Evolutionary conservation across 2,113 vertebrate genomes (phyloP).

Genomic region (Colaptes auratus): DNA sequence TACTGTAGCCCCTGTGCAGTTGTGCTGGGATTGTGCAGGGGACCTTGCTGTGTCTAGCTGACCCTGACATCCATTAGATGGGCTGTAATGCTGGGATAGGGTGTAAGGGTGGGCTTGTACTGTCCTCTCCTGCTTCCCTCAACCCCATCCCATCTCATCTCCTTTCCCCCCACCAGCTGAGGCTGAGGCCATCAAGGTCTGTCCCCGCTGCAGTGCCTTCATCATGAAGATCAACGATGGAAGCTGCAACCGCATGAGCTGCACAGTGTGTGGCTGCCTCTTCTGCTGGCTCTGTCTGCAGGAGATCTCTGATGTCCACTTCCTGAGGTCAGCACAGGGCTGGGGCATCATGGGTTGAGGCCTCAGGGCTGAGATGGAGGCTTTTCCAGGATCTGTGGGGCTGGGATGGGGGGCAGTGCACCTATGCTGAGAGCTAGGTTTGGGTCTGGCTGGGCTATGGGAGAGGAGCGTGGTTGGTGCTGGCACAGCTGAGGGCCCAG

Average conservation of each 20-base stretch:
- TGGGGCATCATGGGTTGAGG: fast-evolving
- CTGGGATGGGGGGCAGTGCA: background rate
- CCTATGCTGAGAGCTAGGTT: too few species aligned
- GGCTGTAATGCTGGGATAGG: background rate
- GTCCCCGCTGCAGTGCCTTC: slow-evolving; percentile 87
- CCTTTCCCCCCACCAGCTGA: background rate
- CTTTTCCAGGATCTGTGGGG: background rate
- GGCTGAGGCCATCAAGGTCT: slow-evolving; percentile 81
- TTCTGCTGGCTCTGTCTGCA: slow-evolving; percentile 91
- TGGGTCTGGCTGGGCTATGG: background rate
- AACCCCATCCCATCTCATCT: background rate
- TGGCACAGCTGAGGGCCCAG: background rate
- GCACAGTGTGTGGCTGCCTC: slow-evolving; percentile 88
- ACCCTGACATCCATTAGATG: fast-evolving
- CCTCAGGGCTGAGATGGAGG: background rate
- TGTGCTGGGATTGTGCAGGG: background rate
- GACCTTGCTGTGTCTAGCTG: background rate
- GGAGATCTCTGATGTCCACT: slow-evolving; percentile 90
- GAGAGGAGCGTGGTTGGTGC: background rate
- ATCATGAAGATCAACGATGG: slow-evolving; percentile 91
- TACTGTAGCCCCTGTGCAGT: background rate
- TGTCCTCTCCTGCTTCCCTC: background rate
- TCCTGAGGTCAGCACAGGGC: slow-evolving; percentile 80
- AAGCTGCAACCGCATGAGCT: slow-evolving; percentile 91
- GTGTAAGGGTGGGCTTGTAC: background rate